Conservation (phyloP, 2,113 vertebrate genomes). For the Carollia perspicillata region DNA sequence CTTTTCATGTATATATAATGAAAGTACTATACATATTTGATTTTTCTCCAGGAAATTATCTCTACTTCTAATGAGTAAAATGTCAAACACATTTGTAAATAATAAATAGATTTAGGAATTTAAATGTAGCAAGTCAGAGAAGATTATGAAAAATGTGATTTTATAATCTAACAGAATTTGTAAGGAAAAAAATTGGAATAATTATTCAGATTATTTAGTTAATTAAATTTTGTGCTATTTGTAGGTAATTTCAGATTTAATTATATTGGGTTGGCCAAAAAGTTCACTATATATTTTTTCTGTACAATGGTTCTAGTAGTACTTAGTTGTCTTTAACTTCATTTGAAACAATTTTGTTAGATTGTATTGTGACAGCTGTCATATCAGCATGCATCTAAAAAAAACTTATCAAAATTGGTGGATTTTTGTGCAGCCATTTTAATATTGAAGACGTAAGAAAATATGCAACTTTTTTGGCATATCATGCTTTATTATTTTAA, state of each 20-base stretch:
- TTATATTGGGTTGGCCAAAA: background rate
- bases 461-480: no score
- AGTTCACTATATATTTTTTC: no score
- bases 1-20: background rate
- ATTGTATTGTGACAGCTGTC: no score
- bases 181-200: background rate
- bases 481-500: no score
- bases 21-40: background rate
- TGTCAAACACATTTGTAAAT: background rate
- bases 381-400: no score
- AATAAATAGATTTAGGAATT: background rate
- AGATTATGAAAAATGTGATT: background rate
- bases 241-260: background rate
- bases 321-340: no score
- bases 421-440: no score
- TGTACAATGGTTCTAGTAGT: no score
- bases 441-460: no score
- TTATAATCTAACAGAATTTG: background rate
- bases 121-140: background rate
- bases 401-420: no score
- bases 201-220: background rate
- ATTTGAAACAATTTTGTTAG: no score
- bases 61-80: background rate
- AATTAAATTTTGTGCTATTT: background rate
- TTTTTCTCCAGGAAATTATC: background rate